Base-by-base conservation (phyloP, 2,888 invertebrate species). In the Asteroscopus sphinx region DNA sequence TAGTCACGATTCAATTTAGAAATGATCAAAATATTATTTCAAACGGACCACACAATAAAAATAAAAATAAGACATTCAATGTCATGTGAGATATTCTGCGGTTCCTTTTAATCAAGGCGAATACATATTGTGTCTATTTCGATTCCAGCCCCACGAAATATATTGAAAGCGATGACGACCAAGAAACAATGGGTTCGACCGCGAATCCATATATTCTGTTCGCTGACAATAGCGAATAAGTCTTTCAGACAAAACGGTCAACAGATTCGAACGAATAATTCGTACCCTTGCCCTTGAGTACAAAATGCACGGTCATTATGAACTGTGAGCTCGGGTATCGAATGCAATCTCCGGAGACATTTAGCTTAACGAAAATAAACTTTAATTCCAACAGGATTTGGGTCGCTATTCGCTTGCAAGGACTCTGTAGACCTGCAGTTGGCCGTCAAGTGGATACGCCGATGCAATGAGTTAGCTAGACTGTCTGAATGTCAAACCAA, bases 401-500 rank as follows among this genome's bases (percentile, higher is more conserved):
- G 79, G 79, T 78, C 56, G 48, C 73, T 68, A 77, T 77, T 87
- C 54, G 76, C 54, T 69, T 73, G 75, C 40, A 48, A 32, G 58
- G 36, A 56, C 48, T 32, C 15, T 36, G 40, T 39, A 45, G 21
- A 58, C 66, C 63, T 82, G 79, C 82, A 81, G 76, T 77, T 78
- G 72, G 76, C 75, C 83, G 85, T 79, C 76, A 82, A 80, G 72
- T 80, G 80, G 76, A 67, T 77, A 81, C 73, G 74, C 58, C 74
- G 75, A 73, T 93, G 93, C 93, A 93, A 90, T 89, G 89, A 90
- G 88, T 90, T 87, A 86, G 92, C 89, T 92, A 92, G 92, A 88
- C 88, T 80, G 90, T 92, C 91, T 94, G 93, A 94, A 94, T 92
- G 94, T 94, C 94, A 94, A 93, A 94, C 91, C 91, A 94, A 94